These are phyloP conservation scores for Tridacna gigas DNA, from an alignment of 2,888 invertebrate genomes.

Conservation along the genomic window DNA sequence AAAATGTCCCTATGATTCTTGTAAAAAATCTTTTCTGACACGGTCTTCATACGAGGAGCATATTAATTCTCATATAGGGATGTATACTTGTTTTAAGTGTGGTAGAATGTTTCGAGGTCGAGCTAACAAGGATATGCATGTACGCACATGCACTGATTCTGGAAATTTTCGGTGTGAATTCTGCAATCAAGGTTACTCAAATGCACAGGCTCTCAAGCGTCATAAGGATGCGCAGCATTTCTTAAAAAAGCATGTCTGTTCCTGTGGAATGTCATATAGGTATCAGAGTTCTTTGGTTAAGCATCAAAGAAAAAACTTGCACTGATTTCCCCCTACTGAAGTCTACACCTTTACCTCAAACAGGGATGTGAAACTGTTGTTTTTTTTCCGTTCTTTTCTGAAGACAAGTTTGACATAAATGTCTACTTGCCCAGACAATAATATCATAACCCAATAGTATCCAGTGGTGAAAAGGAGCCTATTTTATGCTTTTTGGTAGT, in stretches of 20 bases:
- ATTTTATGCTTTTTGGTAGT: too few species aligned
- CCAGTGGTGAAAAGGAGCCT: too few species aligned
- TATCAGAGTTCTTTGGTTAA: conserved; percentile 6
- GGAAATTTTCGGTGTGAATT: neutral
- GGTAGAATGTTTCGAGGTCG: conserved; percentile 1
- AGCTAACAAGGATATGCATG: conserved; percentile 9
- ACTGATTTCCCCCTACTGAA: neutral
- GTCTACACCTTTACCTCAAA: too few species aligned
- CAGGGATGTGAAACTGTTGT: too few species aligned
- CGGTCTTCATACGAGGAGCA: neutral
- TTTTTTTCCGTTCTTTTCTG: too few species aligned
- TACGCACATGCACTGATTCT: neutral
- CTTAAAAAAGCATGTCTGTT: neutral
- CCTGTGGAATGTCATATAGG: neutral
- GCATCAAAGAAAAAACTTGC: conserved; percentile 4
- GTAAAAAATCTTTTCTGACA: neutral
- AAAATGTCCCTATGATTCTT: conserved; percentile 9
- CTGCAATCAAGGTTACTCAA: neutral
- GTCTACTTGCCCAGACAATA: too few species aligned
- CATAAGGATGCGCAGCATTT: neutral
- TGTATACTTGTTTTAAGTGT: conserved; percentile 12
- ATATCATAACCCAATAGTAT: too few species aligned
- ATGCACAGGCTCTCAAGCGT: conserved; percentile 2
- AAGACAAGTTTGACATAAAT: too few species aligned
- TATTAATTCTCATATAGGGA: conserved; percentile 2